These are phyloP conservation scores for Ophion ventricosus DNA, from an alignment of 2,888 invertebrate species.

Conservation along the genomic window DNA sequence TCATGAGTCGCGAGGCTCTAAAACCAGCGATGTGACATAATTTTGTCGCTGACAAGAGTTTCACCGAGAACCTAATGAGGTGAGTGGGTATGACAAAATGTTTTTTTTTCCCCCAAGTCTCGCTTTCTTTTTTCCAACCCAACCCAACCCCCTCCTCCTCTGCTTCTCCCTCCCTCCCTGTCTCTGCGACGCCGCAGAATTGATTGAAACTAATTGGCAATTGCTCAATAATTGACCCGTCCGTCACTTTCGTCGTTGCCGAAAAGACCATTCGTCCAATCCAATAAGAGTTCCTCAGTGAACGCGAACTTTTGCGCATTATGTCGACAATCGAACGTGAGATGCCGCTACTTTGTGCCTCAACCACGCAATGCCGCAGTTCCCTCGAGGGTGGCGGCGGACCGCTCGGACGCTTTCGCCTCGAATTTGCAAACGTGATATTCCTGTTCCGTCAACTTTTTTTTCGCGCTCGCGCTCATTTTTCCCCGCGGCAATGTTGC, in stretches of 20 bases:
- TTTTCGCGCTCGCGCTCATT: slow-evolving; percentile 9
- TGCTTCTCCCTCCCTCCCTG: neutral
- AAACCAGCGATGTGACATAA: slow-evolving; percentile 62
- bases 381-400: too few species aligned
- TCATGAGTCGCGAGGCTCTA: slow-evolving; percentile 51
- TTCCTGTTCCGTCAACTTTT: slow-evolving; percentile 28
- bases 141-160: too few species aligned
- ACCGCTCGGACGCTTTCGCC: neutral
- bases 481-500: neutral
- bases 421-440: slow-evolving; percentile 14
- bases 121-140: neutral
- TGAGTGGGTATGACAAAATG: neutral
- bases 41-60: slow-evolving; percentile 31
- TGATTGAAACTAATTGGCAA: slow-evolving; percentile 41
- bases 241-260: neutral
- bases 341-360: neutral
- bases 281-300: neutral
- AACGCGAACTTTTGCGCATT: neutral
- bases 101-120: neutral
- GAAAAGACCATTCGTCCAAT: neutral
- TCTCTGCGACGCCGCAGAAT: neutral
- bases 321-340: neutral
- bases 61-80: slow-evolving; percentile 42
- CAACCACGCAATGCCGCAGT: too few species aligned
- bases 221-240: slow-evolving; percentile 16